These are phyloP conservation scores for Leptobrachium leishanense DNA, from an alignment of 2,113 vertebrate species.

Conservation along the genomic window DNA sequence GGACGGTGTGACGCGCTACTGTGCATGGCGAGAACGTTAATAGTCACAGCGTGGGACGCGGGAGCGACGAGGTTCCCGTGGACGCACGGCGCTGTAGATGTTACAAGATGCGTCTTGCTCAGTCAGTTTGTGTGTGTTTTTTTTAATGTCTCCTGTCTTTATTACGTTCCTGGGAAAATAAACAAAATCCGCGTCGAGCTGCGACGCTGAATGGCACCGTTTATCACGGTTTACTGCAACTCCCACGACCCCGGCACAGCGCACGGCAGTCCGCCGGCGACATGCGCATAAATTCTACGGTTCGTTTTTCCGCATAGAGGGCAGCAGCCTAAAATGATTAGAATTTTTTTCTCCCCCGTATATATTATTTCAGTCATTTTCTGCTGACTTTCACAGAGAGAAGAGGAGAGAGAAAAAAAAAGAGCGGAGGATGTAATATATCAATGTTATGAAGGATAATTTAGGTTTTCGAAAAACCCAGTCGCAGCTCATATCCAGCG, in stretches of 20 bases:
- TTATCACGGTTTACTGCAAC: neutral
- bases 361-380: slow-evolving; percentile 16
- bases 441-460: slow-evolving; percentile 5
- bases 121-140: neutral
- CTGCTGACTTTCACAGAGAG: slow-evolving; percentile 25
- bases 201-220: neutral
- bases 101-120: slow-evolving; percentile 2
- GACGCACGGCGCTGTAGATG: neutral
- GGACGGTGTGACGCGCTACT: no score
- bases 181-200: slow-evolving; percentile 1
- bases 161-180: slow-evolving; percentile 1
- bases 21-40: no score
- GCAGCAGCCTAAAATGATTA: neutral
- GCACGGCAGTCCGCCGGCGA: neutral
- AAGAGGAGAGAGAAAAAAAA: neutral
- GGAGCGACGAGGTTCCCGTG: neutral
- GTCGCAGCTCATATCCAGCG: no score
- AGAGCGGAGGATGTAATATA: neutral
- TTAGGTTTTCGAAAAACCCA: no score
- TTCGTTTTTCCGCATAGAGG: neutral
- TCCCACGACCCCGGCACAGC: neutral
- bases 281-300: slow-evolving; percentile 16
- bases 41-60: no score
- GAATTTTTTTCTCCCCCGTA: neutral
- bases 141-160: slow-evolving; percentile 2